Conservation (phyloP, 2,888 invertebrate species). For the Andrena bicolor region DNA sequence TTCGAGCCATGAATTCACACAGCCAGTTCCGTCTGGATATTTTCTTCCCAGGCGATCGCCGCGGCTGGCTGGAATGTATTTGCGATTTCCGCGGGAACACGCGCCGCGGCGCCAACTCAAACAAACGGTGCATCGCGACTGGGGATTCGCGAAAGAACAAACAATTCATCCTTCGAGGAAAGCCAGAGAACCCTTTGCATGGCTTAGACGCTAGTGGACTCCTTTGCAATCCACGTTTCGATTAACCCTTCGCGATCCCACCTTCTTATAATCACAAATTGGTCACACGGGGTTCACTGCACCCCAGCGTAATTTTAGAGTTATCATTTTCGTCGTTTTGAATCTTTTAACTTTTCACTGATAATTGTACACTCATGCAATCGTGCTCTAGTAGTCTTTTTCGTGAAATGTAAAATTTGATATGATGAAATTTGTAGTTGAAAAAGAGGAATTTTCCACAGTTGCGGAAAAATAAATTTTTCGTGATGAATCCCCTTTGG, state of each 20-base stretch:
- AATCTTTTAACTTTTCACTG: too few species aligned
- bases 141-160: constrained; percentile 61
- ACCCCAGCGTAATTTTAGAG: too few species aligned
- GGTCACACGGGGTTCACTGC: too few species aligned
- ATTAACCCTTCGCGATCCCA: background rate
- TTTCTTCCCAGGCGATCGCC: constrained; percentile 52
- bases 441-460: too few species aligned
- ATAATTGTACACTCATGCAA: too few species aligned
- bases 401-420: too few species aligned
- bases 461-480: too few species aligned
- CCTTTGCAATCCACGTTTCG: constrained; percentile 3
- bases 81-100: constrained; percentile 51
- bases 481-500: too few species aligned
- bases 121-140: constrained; percentile 67
- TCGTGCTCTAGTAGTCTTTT: too few species aligned
- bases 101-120: constrained; percentile 70
- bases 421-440: too few species aligned
- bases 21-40: constrained; percentile 44
- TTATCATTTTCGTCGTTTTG: too few species aligned
- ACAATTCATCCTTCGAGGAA: constrained; percentile 56
- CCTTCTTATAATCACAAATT: too few species aligned
- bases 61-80: constrained; percentile 41
- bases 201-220: constrained; percentile 6
- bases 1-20: background rate
- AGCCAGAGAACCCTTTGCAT: constrained; percentile 41